Base-by-base conservation (phyloP, 2,113 vertebrate species). In the Pteruthius melanotis region DNA sequence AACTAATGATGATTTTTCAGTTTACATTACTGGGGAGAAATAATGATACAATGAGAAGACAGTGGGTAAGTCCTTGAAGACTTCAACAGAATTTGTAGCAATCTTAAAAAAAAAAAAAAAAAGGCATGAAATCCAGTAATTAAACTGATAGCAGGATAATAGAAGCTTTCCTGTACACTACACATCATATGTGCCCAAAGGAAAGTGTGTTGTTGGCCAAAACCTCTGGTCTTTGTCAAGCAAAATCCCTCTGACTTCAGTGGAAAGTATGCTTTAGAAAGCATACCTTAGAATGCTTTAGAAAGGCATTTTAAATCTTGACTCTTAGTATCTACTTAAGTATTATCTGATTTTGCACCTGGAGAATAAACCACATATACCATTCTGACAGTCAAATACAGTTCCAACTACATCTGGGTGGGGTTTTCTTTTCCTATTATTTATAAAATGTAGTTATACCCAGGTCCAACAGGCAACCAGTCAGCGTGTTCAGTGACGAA, bases 301-400 rank as follows among this genome's bases (percentile, higher is more conserved):
- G 17, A 72, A 84, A 92, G 5, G 22, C 60, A 28, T 71, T 93
- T 84, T 60, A 49, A 63, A 44, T 52, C 47, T 89, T 71, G 50
- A 40, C 35, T 69, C 42, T 65, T 87, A 65, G 60, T 81, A 90
- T 76, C 53, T 89, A 11, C 33, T 75, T 37, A 69, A 75, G 65
- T 93, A 72, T 92, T 93, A 50, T 76, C 60, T 83, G 28, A 22
- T 64, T 96, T 97, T 97, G 40, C 40, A 91, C 87, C 79, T 93
- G 92, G 80, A 93, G 53, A 81, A 95, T 81, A 83, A 95, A 81
- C 56, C 87, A n/a, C 72, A 64, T 92, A 90, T 39, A 93, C 78
- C 23, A 50, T 87, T 72, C 87, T 72, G 42, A 68, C 95, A 83
- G 76, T 89, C 65, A 87, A 69, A 30, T 23, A 24, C 44, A 28